Conservation (phyloP, 2,797 vertebrate genomes). For the Cirrhinus molitorella region DNA sequence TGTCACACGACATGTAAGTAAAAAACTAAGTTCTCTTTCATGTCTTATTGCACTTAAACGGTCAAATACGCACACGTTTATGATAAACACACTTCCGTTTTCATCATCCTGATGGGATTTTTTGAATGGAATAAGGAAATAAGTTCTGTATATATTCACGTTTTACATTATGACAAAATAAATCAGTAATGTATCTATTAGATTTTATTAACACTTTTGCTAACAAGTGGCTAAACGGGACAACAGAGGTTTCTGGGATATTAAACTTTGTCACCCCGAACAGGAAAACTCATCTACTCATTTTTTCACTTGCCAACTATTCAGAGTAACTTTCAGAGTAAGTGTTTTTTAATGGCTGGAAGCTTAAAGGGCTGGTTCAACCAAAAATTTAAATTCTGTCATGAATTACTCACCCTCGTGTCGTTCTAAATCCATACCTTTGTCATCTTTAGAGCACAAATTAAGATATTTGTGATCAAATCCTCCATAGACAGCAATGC, state of each 20-base stretch:
- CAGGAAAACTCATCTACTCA: neutral
- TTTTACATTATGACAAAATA: neutral
- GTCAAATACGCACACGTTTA: too few species aligned
- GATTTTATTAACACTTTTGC: neutral
- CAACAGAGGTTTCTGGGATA: too few species aligned
- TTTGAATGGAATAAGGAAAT: neutral
- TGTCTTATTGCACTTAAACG: too few species aligned
- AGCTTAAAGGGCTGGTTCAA: neutral
- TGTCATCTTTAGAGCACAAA: too few species aligned
- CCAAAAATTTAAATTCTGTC: too few species aligned
- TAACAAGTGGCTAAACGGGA: neutral
- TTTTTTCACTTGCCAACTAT: neutral
- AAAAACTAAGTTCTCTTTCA: too few species aligned
- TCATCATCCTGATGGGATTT: neutral
- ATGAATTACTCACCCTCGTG: too few species aligned
- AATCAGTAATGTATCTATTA: neutral
- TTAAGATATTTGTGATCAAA: too few species aligned
- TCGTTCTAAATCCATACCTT: too few species aligned
- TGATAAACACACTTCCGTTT: neutral
- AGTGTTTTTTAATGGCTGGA: neutral
- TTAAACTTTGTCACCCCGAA: neutral
- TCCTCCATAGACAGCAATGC: too few species aligned
- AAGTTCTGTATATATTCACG: neutral
- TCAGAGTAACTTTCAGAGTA: neutral
- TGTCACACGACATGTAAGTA: too few species aligned